These are phyloP conservation scores for Cottus gobio DNA, from an alignment of 2,113 vertebrate genomes.

Conservation along the genomic window DNA sequence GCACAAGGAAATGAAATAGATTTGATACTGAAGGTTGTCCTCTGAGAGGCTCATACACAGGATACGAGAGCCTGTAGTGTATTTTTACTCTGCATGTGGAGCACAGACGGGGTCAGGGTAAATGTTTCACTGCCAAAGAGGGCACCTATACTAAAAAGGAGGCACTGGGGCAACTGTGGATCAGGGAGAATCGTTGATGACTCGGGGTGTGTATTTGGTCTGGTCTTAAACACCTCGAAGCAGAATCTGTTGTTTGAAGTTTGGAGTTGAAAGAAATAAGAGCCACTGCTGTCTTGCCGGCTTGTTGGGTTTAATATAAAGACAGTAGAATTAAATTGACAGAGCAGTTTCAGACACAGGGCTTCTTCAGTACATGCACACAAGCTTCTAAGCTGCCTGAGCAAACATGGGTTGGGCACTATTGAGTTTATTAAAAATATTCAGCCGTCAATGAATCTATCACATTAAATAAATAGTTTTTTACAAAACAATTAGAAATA, in stretches of 20 bases:
- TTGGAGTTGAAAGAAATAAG: neutral
- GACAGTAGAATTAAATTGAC: neutral
- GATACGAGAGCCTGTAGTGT: neutral
- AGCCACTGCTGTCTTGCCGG: neutral
- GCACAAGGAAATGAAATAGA: constrained; percentile 21
- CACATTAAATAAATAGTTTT: neutral
- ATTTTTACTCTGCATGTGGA: neutral
- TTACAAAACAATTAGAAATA: neutral
- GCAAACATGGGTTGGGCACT: neutral
- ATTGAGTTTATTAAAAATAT: neutral
- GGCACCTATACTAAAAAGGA: neutral
- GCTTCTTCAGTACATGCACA: neutral
- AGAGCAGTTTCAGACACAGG: neutral
- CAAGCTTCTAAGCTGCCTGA: neutral
- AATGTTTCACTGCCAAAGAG: neutral
- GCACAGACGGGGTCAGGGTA: neutral
- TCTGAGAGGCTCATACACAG: constrained; percentile 11
- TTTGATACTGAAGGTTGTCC: constrained; percentile 27
- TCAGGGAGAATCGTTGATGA: too few relatives aligned
- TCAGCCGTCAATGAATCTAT: neutral
- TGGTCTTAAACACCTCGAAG: neutral
- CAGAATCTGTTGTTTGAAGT: constrained; percentile 12
- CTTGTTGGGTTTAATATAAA: neutral
- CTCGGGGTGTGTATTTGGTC: neutral
- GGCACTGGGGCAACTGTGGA: too few relatives aligned